These are phyloP conservation scores for Periparus ater DNA, from an alignment of 2,797 vertebrate species.

Conservation along the genomic window DNA sequence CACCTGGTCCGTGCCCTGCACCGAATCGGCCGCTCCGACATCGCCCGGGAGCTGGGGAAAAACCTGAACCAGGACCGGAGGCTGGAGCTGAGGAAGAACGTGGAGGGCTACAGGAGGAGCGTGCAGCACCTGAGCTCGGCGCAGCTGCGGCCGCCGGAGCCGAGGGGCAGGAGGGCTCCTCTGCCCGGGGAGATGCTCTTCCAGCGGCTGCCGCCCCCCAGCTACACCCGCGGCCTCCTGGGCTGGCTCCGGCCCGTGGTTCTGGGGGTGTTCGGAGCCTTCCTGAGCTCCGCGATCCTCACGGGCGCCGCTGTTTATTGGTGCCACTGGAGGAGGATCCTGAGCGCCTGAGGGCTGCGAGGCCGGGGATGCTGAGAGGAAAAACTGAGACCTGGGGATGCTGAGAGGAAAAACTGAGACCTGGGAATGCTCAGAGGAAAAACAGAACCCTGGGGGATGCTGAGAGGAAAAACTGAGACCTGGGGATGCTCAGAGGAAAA, in stretches of 20 bases:
- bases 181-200: constrained; percentile 73
- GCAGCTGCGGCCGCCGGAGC: not conserved
- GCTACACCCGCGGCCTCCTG: constrained; percentile 68
- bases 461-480: too few species aligned
- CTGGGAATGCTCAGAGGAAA: too few species aligned
- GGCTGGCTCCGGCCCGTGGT: constrained; percentile 75
- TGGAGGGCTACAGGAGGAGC: constrained; percentile 73
- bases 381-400: too few species aligned
- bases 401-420: too few species aligned
- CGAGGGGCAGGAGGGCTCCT: too few species aligned
- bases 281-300: not conserved
- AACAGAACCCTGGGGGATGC: too few species aligned
- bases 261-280: constrained; percentile 79
- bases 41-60: constrained; percentile 86
- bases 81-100: constrained; percentile 77
- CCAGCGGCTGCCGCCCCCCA: constrained; percentile 57
- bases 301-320: fast-evolving
- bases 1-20: constrained; percentile 79
- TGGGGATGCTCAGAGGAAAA: too few species aligned
- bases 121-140: constrained; percentile 51
- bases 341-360: not conserved
- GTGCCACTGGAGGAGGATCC: not conserved
- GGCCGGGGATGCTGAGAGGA: too few species aligned
- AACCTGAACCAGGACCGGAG: constrained; percentile 89
- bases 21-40: constrained; percentile 81